These are phyloP conservation scores for Xenotilapia longispinis DNA, from an alignment of 2,113 vertebrate species.

Conservation along the genomic window DNA sequence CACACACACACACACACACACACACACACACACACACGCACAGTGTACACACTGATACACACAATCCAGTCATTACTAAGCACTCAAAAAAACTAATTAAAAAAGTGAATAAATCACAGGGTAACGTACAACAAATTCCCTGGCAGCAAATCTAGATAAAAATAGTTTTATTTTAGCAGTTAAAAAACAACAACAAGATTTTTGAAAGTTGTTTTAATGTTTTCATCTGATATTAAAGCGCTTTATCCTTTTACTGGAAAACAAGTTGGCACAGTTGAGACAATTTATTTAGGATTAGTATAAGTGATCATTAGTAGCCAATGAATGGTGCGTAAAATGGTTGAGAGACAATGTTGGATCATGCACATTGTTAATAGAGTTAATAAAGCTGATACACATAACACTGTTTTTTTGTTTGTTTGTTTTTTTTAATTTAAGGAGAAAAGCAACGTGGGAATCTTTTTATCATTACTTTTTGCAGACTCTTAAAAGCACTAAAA, in stretches of 20 bases:
- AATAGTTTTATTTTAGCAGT: background rate
- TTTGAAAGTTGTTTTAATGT: background rate
- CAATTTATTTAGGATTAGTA: background rate
- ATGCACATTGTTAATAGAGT: slow-evolving; percentile 33
- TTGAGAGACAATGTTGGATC: background rate
- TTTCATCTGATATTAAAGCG: background rate
- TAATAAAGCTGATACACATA: background rate
- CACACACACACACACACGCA: background rate
- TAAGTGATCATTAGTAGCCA: slow-evolving; percentile 1
- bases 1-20: background rate
- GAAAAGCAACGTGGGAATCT: background rate
- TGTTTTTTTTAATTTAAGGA: background rate
- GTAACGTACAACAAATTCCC: background rate
- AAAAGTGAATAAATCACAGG: background rate
- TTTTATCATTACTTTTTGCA: background rate
- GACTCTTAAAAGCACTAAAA: background rate
- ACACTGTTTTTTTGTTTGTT: background rate
- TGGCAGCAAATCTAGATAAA: background rate
- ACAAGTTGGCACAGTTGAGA: background rate
- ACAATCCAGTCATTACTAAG: background rate
- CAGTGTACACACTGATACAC: background rate
- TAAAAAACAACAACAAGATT: background rate
- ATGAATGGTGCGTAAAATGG: background rate
- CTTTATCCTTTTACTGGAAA: background rate
- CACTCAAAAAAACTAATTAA: background rate